These are phyloP conservation scores for Vanacampus margaritifer DNA, from an alignment of 2,113 vertebrate genomes.

Conservation along the genomic window DNA sequence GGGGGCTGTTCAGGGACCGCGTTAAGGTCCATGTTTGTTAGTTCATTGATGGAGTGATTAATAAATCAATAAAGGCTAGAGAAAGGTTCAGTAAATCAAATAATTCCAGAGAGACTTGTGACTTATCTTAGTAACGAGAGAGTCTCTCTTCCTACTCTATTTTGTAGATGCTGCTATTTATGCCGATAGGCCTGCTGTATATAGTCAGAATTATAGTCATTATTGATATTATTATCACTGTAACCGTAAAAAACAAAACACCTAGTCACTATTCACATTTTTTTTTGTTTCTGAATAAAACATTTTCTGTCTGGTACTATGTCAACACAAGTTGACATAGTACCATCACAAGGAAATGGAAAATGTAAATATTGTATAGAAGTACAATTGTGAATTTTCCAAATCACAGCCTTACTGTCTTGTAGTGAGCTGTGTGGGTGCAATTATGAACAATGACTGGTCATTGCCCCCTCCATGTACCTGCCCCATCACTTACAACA, in stretches of 20 bases:
- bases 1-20: constrained; percentile 77
- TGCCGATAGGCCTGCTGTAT: neutral
- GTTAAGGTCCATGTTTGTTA: constrained; percentile 94
- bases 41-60: constrained; percentile 96
- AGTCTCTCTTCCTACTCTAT: neutral
- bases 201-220: neutral
- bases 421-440: neutral
- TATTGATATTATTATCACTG: neutral
- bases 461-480: constrained; percentile 17
- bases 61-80: constrained; percentile 87
- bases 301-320: no score
- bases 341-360: neutral
- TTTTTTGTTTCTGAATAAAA: no score
- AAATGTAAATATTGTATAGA: no score
- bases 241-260: neutral
- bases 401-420: neutral
- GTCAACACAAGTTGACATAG: no score
- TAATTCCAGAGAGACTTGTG: constrained; percentile 18
- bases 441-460: constrained; percentile 13
- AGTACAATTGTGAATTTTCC: no score
- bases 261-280: no score
- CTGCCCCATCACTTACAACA: constrained; percentile 40
- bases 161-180: neutral
- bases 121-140: constrained; percentile 24
- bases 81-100: constrained; percentile 50